Evolutionary conservation across 2,797 vertebrate genomes (phyloP).

Genomic region (Sorex maritimensis): DNA sequence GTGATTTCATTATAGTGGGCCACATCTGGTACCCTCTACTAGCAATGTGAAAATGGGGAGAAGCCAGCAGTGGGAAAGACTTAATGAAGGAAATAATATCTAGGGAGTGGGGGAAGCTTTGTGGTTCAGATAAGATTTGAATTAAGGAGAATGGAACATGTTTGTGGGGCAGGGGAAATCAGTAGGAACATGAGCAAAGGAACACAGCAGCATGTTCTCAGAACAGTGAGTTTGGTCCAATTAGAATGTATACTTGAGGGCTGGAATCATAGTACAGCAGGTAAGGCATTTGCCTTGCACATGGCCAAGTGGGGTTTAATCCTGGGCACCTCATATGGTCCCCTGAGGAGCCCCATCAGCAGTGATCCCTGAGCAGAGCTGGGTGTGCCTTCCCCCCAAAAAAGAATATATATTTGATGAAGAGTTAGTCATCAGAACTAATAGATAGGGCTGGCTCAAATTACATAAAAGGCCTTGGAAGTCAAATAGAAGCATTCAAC

Average conservation of each 20-base stretch:
- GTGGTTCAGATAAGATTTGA: conserved; percentile 16
- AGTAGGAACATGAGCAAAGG: not conserved
- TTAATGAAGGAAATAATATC: conserved; percentile 20
- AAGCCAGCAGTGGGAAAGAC: not conserved
- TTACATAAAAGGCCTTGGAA: conserved; percentile 23
- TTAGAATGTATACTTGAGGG: conserved; percentile 28
- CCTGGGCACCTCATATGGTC: too few relatives aligned
- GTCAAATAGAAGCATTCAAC: conserved; percentile 47
- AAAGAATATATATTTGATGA: not conserved
- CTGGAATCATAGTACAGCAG: too few relatives aligned
- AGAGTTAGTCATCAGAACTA: conserved; percentile 38
- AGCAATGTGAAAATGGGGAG: conserved; percentile 23
- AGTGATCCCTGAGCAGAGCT: not conserved
- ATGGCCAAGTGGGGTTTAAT: too few relatives aligned
- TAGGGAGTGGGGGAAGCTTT: not conserved
- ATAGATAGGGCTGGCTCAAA: not conserved
- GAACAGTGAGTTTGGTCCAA: conserved; percentile 62
- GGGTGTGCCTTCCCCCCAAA: too few relatives aligned
- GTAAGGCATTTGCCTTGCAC: too few relatives aligned
- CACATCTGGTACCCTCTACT: not conserved
- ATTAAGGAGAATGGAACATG: not conserved
- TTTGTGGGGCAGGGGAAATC: not conserved
- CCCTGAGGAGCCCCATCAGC: too few relatives aligned
- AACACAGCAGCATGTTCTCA: conserved; percentile 32
- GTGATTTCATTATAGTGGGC: conserved; percentile 35